A percentile compares a stretch with the other conserved stretches of the same genome.
Evolutionary conservation across 1,140 invertebrate genomes (phyloP).

Genomic region (Papilio glaucus): DNA sequence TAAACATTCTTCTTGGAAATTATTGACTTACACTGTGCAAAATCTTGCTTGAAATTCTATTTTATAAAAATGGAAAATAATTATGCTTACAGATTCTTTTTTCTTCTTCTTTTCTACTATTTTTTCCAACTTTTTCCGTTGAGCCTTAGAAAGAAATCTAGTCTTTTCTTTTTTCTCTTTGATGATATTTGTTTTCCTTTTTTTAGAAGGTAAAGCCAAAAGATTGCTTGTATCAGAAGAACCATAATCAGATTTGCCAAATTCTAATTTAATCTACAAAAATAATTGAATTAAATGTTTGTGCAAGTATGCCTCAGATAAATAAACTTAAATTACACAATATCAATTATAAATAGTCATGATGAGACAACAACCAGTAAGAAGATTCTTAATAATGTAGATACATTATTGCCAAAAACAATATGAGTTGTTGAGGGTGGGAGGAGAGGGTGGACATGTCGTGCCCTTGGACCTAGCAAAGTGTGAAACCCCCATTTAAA

Average conservation of each 20-base stretch:
- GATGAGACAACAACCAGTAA: too few species aligned
- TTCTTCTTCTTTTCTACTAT: constrained; percentile 95
- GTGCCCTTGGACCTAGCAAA: too few species aligned
- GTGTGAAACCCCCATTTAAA: too few species aligned
- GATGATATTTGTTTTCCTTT: constrained; percentile 89
- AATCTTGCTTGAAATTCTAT: too few species aligned
- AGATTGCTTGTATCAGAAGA: constrained; percentile 90
- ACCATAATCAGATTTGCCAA: constrained; percentile 84
- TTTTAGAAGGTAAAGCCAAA: constrained; percentile 91
- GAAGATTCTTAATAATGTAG: too few species aligned
- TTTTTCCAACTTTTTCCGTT: constrained; percentile 93
- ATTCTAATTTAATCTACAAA: constrained; percentile 86
- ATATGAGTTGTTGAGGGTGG: too few species aligned
- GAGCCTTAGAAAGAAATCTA: constrained; percentile 92
- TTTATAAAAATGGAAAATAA: constrained; percentile 16
- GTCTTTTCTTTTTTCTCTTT: constrained; percentile 83
- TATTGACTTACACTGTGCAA: too few species aligned
- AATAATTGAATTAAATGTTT: not conserved
- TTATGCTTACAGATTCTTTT: constrained; percentile 90
- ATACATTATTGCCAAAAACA: too few species aligned
- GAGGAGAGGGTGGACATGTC: too few species aligned
- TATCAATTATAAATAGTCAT: too few species aligned
- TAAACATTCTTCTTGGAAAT: too few species aligned
- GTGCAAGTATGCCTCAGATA: not conserved
- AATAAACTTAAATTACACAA: too few species aligned